A percentile compares a stretch with the other conserved stretches of the same genome.
phyloP scores from a whole-genome alignment of 37 sponge, comb jelly and placozoan genomes.

The Halichondria panicea region DNA sequence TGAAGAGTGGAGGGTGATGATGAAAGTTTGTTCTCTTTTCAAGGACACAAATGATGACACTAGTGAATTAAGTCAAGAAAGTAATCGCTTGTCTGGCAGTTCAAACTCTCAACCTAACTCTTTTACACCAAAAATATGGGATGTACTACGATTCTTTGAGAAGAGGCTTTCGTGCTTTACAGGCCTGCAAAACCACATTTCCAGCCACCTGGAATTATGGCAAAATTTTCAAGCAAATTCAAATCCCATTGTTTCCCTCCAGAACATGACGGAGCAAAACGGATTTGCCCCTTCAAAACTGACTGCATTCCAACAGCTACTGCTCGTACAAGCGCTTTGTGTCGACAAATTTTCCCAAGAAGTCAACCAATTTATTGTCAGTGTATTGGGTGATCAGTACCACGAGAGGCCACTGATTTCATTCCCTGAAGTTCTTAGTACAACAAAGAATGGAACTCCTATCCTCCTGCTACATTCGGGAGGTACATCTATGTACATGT shows the following conservation, averaged over 20 bases:
- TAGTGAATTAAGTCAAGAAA: slow-evolving; percentile 1
- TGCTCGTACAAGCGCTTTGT: background rate
- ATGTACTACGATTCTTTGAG: background rate
- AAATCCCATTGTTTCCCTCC: too few relatives aligned
- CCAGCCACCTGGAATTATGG: background rate
- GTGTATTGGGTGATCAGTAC: background rate
- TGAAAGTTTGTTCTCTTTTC: background rate
- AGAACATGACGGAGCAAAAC: background rate
- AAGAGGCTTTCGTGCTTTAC: background rate
- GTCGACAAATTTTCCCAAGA: background rate
- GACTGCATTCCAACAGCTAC: slow-evolving; percentile 13
- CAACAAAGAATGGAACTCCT: too few relatives aligned
- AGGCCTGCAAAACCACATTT: slow-evolving; percentile 6
- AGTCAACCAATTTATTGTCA: background rate
- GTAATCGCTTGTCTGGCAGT: background rate
- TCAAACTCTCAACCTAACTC: background rate
- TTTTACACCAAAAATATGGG: slow-evolving; percentile 24
- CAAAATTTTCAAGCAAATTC: background rate
- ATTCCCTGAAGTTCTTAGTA: too few relatives aligned
- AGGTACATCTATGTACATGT: too few relatives aligned
- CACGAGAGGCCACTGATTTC: too few relatives aligned
- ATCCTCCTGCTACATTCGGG: too few relatives aligned
- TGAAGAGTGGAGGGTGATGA: slow-evolving; percentile 15
- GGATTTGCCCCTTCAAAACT: background rate
- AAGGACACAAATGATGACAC: slow-evolving; percentile 8